Percentiles rank a stretch among this genome's conserved stretches.
These are phyloP conservation scores for Gymnoscopelus microlampas DNA, from an alignment of 2,797 vertebrate species.

Conservation along the genomic window DNA sequence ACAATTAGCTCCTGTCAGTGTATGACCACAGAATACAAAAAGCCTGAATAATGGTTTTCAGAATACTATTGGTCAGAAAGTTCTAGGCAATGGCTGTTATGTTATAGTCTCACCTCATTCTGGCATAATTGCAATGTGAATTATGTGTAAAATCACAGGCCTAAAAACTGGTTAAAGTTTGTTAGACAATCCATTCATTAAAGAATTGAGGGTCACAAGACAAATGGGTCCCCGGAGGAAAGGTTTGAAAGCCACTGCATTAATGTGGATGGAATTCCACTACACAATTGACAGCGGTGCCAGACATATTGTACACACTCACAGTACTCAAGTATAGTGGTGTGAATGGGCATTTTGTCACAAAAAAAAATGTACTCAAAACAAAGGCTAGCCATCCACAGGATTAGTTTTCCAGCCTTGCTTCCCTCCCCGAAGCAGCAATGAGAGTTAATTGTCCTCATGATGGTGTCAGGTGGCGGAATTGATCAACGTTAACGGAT, in stretches of 20 bases:
- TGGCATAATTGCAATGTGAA: constrained; percentile 27
- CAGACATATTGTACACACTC: constrained; percentile 58
- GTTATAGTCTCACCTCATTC: too few relatives aligned
- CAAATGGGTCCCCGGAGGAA: constrained; percentile 53
- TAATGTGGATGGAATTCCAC: constrained; percentile 61
- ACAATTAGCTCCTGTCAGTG: constrained; percentile 44
- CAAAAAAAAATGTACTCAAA: constrained; percentile 40
- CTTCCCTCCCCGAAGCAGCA: constrained; percentile 46
- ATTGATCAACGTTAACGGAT: constrained; percentile 78
- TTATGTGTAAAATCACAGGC: constrained; percentile 46
- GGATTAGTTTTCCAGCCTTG: constrained; percentile 48
- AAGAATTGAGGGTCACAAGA: constrained; percentile 65
- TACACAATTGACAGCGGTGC: constrained; percentile 62
- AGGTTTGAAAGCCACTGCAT: constrained; percentile 64
- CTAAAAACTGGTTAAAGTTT: constrained; percentile 52
- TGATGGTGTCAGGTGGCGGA: constrained; percentile 78
- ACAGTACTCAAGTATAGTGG: constrained; percentile 49
- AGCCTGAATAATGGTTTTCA: too few relatives aligned
- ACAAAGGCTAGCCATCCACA: constrained; percentile 55
- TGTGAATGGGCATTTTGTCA: constrained; percentile 55
- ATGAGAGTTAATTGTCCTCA: constrained; percentile 77
- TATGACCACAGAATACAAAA: constrained; percentile 40
- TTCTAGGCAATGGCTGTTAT: too few relatives aligned
- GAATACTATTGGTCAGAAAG: too few relatives aligned
- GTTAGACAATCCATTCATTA: constrained; percentile 52